Base-by-base conservation (phyloP, 1,140 invertebrate species). In the Diabrotica undecimpunctata region DNA sequence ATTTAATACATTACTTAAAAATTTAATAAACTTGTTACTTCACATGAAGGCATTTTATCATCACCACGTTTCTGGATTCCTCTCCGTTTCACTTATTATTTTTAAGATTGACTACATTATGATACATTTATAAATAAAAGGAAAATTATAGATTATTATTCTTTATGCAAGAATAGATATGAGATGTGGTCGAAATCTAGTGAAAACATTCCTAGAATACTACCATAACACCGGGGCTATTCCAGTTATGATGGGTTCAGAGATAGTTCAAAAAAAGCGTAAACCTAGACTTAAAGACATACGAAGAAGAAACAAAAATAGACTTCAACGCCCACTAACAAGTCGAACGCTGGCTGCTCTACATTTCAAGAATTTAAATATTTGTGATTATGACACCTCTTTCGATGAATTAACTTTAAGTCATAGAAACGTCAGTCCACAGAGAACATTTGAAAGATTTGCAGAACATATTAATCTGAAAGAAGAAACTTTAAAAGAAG, bases 121-220 rank as follows among this genome's bases (percentile, higher is more conserved):
- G 1, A 25, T 4, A 25, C 25, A 25, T 4, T 25, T 25, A 25
- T 25, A 25, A 25, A 25, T 25, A 25, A 25, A 25, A 25, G 25
- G 1, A 1, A 25, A 25, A 25, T 25, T 25, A 25, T 25, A 25
- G 25, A 25, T 1, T 25, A 25, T 25, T 25, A 25, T 46, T 46
- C 52, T 67, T 74, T 68, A 67, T 71, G 74, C 52, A 39, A 25
- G 60, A 59, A 5, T 63, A 83, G 82, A 83, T 77, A 82, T 83
- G 72, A 85, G 90, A 67, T 82, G 92, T 25, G 92, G 92, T 0
- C 81, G 91, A 63, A 93, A 92, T 77, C 75, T 94, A 57, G 87
- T 86, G 2, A 81, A 89, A 35, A 88, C 90, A 8, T 85, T 92
- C 70, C 76, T 92, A 50, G 90, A 94, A 75, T 94, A 93, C 78